These are phyloP conservation scores for Cryptocheilus praepositus DNA, from an alignment of 2,888 invertebrate genomes.

Conservation along the genomic window DNA sequence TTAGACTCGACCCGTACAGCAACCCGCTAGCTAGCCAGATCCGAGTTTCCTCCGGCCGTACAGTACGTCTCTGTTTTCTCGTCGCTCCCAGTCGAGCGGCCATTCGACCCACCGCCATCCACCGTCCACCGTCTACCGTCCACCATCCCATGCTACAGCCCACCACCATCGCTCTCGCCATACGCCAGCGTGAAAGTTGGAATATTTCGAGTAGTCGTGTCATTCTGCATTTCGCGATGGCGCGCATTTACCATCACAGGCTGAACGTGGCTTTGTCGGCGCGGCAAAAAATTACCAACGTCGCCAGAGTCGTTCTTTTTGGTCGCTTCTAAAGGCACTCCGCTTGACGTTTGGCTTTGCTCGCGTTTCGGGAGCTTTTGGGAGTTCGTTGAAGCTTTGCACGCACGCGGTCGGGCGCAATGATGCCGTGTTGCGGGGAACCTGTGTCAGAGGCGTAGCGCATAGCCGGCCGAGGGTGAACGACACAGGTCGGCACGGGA, in stretches of 20 bases:
- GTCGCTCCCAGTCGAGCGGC: neutral
- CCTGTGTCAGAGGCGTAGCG: neutral
- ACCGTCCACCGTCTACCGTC: too few species aligned
- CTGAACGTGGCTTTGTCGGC: too few species aligned
- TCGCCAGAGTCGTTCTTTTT: too few species aligned
- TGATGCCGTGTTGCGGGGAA: neutral
- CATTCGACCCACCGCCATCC: too few species aligned
- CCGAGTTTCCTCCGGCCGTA: constrained; percentile 33
- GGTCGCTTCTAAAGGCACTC: too few species aligned
- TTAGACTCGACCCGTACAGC: constrained; percentile 54
- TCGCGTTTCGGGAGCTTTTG: neutral
- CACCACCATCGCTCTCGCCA: too few species aligned
- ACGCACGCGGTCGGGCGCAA: neutral
- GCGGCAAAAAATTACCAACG: too few species aligned
- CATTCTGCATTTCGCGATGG: neutral
- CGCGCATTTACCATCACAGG: too few species aligned
- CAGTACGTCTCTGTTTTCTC: neutral
- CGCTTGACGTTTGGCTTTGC: too few species aligned
- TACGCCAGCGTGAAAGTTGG: constrained; percentile 11
- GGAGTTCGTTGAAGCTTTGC: constrained; percentile 1
- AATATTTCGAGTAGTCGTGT: constrained; percentile 12
- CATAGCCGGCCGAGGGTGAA: constrained; percentile 13
- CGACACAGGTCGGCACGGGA: constrained; percentile 6
- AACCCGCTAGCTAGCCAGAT: constrained; percentile 33
- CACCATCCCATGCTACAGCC: too few species aligned